These are phyloP conservation scores for Leptinotarsa undecemlineata DNA, from an alignment of 1,140 invertebrate genomes.

Conservation along the genomic window DNA sequence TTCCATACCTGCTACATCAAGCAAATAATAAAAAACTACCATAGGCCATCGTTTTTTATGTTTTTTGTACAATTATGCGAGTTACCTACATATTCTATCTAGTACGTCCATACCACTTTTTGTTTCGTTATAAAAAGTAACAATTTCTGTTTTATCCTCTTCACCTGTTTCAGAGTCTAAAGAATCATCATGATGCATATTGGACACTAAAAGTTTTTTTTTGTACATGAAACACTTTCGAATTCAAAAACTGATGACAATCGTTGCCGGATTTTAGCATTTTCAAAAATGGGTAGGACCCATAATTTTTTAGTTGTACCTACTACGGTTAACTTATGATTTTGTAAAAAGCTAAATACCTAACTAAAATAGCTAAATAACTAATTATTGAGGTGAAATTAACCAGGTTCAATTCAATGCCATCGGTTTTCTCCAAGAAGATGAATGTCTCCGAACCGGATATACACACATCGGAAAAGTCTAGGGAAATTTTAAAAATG, in stretches of 20 bases:
- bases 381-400: neutral
- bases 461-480: too few relatives aligned
- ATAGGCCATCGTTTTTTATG: neutral
- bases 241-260: neutral
- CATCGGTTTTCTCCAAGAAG: too few relatives aligned
- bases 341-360: neutral
- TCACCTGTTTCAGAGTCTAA: neutral
- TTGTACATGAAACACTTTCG: neutral
- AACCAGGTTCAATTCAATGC: too few relatives aligned
- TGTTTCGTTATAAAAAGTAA: neutral
- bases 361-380: neutral
- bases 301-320: neutral
- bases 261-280: neutral
- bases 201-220: neutral
- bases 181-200: neutral
- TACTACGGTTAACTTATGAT: neutral
- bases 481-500: too few relatives aligned
- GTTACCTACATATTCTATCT: neutral
- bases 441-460: too few relatives aligned
- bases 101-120: neutral
- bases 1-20: neutral
- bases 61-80: neutral
- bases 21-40: neutral
- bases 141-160: neutral
- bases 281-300: neutral